Evolutionary conservation across 2,113 vertebrate species (phyloP).

Genomic region (Diglossa brunneiventris): DNA sequence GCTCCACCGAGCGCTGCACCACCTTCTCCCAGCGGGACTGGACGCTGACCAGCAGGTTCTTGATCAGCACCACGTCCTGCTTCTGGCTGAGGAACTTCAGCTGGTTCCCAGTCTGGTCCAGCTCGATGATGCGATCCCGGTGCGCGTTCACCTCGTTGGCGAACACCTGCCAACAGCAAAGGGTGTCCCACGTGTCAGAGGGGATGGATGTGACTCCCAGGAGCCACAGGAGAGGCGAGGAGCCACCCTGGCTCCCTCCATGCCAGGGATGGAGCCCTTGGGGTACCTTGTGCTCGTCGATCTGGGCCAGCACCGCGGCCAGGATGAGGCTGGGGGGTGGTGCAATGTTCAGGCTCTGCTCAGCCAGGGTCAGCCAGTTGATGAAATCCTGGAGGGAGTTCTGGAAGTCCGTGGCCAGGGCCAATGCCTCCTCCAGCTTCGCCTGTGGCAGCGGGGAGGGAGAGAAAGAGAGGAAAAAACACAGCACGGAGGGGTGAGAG

Average conservation of each 20-base stretch:
- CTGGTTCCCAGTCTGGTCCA: constrained; percentile 95
- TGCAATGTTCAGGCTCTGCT: constrained; percentile 92
- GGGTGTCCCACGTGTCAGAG: rapidly evolving
- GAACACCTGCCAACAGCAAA: constrained; percentile 80
- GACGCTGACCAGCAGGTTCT: constrained; percentile 95
- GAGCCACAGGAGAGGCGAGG: background rate
- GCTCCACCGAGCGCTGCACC: constrained; percentile 93
- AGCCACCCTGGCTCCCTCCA: background rate
- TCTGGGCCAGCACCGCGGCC: constrained; percentile 90
- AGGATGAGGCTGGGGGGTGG: constrained; percentile 91
- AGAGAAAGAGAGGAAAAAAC: background rate
- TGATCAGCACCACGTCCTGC: constrained; percentile 97
- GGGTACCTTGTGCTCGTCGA: constrained; percentile 95
- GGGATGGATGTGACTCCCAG: rapidly evolving
- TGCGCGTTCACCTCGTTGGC: constrained; percentile 97
- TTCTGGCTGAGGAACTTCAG: constrained; percentile 96
- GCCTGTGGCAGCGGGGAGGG: constrained; percentile 67
- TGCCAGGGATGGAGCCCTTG: rapidly evolving
- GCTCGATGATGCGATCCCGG: constrained; percentile 91
- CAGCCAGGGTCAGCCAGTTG: constrained; percentile 96
- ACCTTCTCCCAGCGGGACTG: constrained; percentile 98
- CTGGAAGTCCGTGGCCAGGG: constrained; percentile 92
- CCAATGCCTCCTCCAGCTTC: constrained; percentile 91
- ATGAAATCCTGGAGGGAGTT: constrained; percentile 97
- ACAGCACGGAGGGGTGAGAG: background rate